phyloP scores from a whole-genome alignment of 2,113 vertebrate species.

The Xenus cinereus region DNA sequence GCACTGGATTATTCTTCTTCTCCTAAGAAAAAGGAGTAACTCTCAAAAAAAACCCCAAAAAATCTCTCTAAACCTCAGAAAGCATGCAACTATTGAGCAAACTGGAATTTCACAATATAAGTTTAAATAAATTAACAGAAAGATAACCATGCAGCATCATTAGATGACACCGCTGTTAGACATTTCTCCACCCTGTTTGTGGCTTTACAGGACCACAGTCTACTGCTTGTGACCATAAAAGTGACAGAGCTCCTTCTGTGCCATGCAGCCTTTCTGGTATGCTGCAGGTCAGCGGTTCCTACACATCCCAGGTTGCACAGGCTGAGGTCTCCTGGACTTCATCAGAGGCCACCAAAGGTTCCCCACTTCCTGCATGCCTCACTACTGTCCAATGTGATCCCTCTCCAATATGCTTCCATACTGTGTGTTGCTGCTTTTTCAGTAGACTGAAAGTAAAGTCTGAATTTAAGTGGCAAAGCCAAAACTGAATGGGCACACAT shows the following conservation, averaged over 20 bases:
- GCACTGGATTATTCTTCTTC: neutral
- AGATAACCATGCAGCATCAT: neutral
- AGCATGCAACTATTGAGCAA: neutral
- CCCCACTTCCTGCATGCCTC: neutral
- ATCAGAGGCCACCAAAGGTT: neutral
- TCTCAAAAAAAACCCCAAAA: neutral
- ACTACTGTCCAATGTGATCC: accelerated
- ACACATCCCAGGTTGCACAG: accelerated
- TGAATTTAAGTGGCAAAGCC: neutral
- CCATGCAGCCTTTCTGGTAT: neutral
- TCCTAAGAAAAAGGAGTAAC: neutral
- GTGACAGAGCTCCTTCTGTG: neutral
- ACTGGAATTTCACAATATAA: neutral
- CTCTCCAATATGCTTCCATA: neutral
- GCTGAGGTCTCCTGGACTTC: neutral
- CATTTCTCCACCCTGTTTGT: neutral
- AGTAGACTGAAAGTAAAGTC: neutral
- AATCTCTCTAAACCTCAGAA: neutral
- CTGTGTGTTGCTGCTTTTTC: neutral
- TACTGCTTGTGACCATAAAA: neutral
- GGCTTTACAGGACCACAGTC: neutral
- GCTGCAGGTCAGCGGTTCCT: neutral
- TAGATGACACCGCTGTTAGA: neutral
- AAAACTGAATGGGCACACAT: neutral
- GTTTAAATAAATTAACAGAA: neutral